Evolutionary conservation across 2,797 vertebrate species (phyloP).

Genomic region (Crocodylus rhombifer): DNA sequence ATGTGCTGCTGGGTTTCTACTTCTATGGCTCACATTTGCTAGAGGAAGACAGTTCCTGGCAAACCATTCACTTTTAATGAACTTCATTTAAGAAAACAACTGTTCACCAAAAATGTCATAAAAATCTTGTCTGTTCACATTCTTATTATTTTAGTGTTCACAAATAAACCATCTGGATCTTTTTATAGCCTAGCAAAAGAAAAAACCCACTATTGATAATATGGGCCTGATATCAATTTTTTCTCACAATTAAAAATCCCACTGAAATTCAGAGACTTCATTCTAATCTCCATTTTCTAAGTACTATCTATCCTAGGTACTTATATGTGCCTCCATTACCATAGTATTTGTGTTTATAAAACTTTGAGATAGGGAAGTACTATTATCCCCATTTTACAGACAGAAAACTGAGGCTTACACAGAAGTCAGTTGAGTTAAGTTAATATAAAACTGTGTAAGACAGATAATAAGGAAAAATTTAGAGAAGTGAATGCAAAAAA

Average conservation of each 20-base stretch:
- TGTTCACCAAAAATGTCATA: slow-evolving; percentile 3
- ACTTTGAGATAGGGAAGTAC: neutral
- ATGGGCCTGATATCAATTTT: neutral
- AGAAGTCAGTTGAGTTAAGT: neutral
- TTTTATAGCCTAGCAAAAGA: neutral
- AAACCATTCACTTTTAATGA: slow-evolving; percentile 62
- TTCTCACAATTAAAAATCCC: neutral
- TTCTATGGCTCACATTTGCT: neutral
- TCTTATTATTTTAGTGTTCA: slow-evolving; percentile 38
- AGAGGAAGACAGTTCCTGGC: slow-evolving; percentile 60
- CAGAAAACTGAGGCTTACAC: neutral
- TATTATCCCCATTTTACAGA: neutral
- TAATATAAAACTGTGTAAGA: neutral
- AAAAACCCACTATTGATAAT: neutral
- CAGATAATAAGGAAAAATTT: neutral
- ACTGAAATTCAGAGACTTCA: neutral
- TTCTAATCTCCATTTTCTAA: neutral
- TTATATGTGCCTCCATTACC: fast-evolving
- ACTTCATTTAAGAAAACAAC: slow-evolving; percentile 59
- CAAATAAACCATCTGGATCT: neutral
- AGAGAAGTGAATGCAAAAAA: neutral
- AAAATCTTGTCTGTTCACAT: slow-evolving; percentile 44
- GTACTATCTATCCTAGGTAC: neutral
- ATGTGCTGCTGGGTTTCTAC: slow-evolving; percentile 20
- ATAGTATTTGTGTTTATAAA: too few species aligned